phyloP scores from a whole-genome alignment of 1,140 invertebrate species.

The Aporrectodea caliginosa region DNA sequence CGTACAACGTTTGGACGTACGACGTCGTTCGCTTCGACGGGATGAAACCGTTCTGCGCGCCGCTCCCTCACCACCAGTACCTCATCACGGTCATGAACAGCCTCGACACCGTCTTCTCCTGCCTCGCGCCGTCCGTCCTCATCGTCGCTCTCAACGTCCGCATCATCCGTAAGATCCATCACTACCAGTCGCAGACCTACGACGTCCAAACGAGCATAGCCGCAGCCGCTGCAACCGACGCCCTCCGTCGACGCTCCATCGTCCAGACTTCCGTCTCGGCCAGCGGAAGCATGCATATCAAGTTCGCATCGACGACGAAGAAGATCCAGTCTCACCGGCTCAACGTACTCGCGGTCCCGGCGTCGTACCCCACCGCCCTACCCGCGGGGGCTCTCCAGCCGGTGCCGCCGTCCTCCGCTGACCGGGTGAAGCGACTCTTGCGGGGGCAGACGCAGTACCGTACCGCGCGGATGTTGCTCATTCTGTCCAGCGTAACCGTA shows the following conservation, averaged over 20 bases:
- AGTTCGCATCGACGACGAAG: conserved; percentile 5
- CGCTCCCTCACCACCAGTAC: background rate
- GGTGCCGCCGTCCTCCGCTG: background rate
- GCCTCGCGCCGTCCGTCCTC: conserved; percentile 56
- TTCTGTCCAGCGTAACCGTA: conserved; percentile 29
- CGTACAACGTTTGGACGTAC: conserved; percentile 22
- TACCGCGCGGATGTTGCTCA: conserved; percentile 26
- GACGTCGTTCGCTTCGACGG: conserved; percentile 3
- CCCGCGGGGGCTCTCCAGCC: too few relatives aligned
- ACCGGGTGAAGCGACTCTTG: conserved; percentile 3
- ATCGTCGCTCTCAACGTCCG: conserved; percentile 69
- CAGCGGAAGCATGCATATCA: conserved; percentile 19
- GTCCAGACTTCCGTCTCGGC: conserved; percentile 12
- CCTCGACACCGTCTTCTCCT: conserved; percentile 25
- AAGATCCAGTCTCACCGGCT: background rate
- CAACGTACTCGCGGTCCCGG: background rate
- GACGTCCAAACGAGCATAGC: background rate
- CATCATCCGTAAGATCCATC: conserved; percentile 66
- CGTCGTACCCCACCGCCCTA: background rate
- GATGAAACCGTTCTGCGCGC: conserved; percentile 4
- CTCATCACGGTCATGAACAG: conserved; percentile 21
- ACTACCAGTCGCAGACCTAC: conserved; percentile 50
- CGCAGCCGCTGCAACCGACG: background rate
- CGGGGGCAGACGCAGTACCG: conserved; percentile 16
- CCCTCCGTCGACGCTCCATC: background rate